phyloP scores from a whole-genome alignment of 2,113 vertebrate species.

The Cygnus buccinator region DNA sequence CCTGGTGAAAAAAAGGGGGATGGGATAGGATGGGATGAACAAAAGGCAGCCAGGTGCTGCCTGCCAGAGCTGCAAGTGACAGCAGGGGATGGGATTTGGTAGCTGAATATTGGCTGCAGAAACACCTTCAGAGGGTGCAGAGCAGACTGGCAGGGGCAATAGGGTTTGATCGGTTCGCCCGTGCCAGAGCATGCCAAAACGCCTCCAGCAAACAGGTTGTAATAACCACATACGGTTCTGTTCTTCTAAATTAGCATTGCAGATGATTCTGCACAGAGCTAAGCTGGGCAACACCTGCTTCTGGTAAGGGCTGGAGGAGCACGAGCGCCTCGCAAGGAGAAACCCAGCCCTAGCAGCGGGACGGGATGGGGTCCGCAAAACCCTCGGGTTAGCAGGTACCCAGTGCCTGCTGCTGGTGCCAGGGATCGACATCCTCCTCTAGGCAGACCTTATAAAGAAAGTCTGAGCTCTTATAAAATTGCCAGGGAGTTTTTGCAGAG shows the following conservation, averaged over 20 bases:
- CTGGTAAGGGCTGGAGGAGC: background rate
- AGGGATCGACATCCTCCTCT: background rate
- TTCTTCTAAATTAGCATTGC: background rate
- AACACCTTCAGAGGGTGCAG: background rate
- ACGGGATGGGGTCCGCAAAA: background rate
- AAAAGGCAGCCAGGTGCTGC: background rate
- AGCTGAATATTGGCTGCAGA: background rate
- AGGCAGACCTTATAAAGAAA: background rate
- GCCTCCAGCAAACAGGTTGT: background rate
- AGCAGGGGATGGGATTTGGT: background rate
- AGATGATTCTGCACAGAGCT: background rate
- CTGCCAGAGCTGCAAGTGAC: background rate
- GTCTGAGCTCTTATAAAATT: background rate
- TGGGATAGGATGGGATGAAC: background rate
- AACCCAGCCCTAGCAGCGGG: background rate
- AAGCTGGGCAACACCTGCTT: background rate
- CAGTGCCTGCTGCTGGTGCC: background rate
- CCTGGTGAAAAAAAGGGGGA: background rate
- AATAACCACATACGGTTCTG: background rate
- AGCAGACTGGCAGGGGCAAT: fast-evolving
- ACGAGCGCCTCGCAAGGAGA: fast-evolving
- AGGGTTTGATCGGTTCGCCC: fast-evolving
- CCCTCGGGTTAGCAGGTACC: background rate
- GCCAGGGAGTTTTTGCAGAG: fast-evolving
- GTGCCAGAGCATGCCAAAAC: background rate